Conservation (phyloP, 2,797 vertebrate genomes). For the Limnodromus scolopaceus region DNA sequence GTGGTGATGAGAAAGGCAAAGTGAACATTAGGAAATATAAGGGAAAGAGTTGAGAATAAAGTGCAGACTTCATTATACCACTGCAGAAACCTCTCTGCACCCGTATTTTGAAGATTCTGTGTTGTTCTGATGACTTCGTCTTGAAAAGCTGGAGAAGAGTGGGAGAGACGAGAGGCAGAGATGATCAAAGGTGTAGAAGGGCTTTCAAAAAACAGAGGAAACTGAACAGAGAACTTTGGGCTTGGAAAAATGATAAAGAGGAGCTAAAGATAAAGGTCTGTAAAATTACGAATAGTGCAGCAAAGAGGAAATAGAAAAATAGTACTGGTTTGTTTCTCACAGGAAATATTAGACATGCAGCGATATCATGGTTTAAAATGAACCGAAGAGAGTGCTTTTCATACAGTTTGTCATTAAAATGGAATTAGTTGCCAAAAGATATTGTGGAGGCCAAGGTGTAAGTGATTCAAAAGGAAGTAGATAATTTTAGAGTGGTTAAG, state of each 20-base stretch:
- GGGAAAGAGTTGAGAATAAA: not conserved
- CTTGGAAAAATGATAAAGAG: not conserved
- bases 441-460: not conserved
- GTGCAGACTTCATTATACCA: not conserved
- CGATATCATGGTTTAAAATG: not conserved
- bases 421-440: not conserved
- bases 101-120: not conserved
- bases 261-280: not conserved
- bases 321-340: not conserved
- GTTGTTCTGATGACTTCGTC: not conserved
- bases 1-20: not conserved
- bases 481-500: not conserved
- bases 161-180: not conserved
- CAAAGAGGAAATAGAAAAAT: not conserved
- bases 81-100: not conserved
- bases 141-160: not conserved
- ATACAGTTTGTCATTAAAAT: not conserved
- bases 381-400: not conserved
- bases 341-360: not conserved
- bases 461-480: not conserved
- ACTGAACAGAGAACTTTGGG: not conserved
- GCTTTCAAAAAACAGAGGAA: not conserved
- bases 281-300: not conserved
- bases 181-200: not conserved
- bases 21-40: not conserved